Evolutionary conservation across 2,113 vertebrate species (phyloP).

Genomic region (Brachionichthys hirsutus): DNA sequence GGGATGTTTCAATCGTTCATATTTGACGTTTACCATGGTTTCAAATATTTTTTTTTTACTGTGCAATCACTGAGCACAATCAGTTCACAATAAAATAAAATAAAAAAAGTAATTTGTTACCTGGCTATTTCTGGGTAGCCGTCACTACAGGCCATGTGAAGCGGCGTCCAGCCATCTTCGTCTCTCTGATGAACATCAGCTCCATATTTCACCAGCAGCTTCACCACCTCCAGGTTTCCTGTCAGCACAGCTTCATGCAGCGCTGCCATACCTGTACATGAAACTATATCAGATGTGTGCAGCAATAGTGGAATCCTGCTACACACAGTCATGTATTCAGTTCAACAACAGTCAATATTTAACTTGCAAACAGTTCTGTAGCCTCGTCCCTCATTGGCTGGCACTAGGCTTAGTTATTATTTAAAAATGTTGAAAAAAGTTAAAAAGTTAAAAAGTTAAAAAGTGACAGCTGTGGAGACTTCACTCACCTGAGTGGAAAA

Average conservation of each 20-base stretch:
- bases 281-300: conserved; percentile 7
- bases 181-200: conserved; percentile 92
- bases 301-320: too few relatives aligned
- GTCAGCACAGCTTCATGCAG: conserved; percentile 93
- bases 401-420: too few relatives aligned
- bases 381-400: too few relatives aligned
- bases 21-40: too few relatives aligned
- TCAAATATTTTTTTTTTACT: too few relatives aligned
- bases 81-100: neutral
- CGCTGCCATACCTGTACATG: conserved; percentile 85
- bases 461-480: neutral
- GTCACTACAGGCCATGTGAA: conserved; percentile 95
- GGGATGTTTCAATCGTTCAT: neutral
- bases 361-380: too few relatives aligned
- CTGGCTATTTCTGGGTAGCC: conserved; percentile 87
- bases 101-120: conserved; percentile 63
- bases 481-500: conserved; percentile 90
- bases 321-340: too few relatives aligned
- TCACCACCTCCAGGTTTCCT: conserved; percentile 92
- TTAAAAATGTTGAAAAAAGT: too few relatives aligned
- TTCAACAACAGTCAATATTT: too few relatives aligned
- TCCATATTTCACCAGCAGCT: conserved; percentile 87
- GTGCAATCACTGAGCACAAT: too few relatives aligned
- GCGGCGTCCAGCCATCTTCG: conserved; percentile 89
- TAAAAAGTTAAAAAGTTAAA: too few relatives aligned